phyloP scores from a whole-genome alignment of 2,888 invertebrate genomes.

The Lathronympha strigana region DNA sequence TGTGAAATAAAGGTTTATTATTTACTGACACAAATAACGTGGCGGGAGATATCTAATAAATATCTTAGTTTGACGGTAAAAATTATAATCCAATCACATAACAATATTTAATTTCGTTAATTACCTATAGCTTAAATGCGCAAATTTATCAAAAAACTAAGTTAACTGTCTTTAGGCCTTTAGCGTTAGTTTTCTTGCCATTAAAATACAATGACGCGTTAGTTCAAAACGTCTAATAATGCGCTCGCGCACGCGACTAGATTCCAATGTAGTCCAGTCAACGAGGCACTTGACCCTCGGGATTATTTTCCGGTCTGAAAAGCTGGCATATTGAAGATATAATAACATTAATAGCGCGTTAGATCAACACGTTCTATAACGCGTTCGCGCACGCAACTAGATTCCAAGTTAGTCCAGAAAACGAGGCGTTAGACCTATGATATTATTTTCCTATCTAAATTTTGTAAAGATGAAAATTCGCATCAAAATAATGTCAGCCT shows the following conservation, averaged over 20 bases:
- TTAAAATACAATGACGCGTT: conserved; percentile 30
- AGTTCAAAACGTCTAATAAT: conserved; percentile 23
- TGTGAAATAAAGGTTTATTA: too few species aligned
- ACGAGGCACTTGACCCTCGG: background rate
- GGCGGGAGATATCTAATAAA: too few species aligned
- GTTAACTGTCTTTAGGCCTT: conserved; percentile 22
- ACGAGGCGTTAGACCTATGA: background rate
- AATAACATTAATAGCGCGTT: background rate
- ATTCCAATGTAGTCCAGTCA: conserved; percentile 3
- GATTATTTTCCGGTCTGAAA: background rate
- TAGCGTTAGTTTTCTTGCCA: conserved; percentile 22
- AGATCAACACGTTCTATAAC: conserved; percentile 1
- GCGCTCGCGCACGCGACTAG: conserved; percentile 21
- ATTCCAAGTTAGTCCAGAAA: conserved; percentile 6
- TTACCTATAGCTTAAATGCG: background rate
- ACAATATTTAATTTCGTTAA: too few species aligned
- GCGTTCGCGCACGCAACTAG: conserved; percentile 7
- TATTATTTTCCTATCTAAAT: background rate
- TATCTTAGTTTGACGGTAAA: background rate
- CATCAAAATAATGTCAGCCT: too few species aligned
- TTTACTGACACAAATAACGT: too few species aligned
- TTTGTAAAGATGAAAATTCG: too few species aligned
- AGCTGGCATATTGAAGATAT: too few species aligned
- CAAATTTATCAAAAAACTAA: conserved; percentile 8
- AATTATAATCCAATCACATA: background rate